A percentile compares a stretch with the other conserved stretches of the same genome.
These are phyloP conservation scores for Luscinia megarhynchos DNA, from an alignment of 2,797 vertebrate species.

Conservation along the genomic window DNA sequence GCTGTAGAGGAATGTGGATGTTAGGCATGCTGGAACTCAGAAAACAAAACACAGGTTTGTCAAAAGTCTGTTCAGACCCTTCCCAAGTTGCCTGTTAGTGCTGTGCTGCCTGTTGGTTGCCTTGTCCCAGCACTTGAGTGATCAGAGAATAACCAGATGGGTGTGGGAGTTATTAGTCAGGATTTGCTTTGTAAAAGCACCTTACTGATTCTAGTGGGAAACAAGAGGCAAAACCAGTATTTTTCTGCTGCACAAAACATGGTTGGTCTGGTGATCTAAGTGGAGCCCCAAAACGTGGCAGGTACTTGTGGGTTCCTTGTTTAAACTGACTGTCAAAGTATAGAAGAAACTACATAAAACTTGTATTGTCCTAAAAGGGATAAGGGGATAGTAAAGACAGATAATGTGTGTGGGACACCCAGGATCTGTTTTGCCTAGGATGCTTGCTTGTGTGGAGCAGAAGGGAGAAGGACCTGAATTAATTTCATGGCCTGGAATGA, in stretches of 20 bases:
- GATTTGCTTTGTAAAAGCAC: neutral
- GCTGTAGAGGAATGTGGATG: neutral
- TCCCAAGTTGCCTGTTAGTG: neutral
- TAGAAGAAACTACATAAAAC: neutral
- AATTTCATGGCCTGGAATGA: neutral
- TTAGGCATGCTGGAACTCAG: neutral
- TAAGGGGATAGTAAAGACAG: neutral
- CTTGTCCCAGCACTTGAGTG: neutral
- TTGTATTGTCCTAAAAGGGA: neutral
- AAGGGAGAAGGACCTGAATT: neutral
- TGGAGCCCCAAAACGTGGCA: neutral
- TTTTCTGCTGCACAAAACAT: neutral
- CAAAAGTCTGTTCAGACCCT: neutral
- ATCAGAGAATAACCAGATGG: rapidly evolving
- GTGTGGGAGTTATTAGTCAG: neutral
- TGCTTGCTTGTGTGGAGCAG: neutral
- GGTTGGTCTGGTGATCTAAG: neutral
- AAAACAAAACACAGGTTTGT: neutral
- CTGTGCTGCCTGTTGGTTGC: neutral
- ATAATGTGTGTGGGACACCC: neutral
- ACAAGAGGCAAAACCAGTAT: neutral
- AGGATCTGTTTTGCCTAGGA: neutral
- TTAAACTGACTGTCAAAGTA: neutral
- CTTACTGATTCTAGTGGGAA: neutral
- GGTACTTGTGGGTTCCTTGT: neutral